These are phyloP conservation scores for Passer montanus DNA, from an alignment of 2,113 vertebrate genomes.

Conservation along the genomic window DNA sequence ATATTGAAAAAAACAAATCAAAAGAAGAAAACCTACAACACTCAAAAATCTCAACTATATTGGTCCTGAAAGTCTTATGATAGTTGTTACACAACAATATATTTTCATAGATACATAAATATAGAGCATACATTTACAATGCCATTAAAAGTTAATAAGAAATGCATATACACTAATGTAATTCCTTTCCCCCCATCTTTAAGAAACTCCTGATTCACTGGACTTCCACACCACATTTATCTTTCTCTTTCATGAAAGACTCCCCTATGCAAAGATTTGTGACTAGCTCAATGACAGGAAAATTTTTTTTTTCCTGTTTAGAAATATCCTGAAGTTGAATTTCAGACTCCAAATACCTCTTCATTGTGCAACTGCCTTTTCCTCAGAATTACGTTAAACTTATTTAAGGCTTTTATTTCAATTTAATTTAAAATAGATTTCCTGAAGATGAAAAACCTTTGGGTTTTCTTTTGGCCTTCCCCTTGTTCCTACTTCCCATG, in stretches of 20 bases:
- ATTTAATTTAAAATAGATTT: conserved; percentile 28
- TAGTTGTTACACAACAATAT: background rate
- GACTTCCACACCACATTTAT: background rate
- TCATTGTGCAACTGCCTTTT: background rate
- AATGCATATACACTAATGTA: background rate
- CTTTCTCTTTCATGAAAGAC: background rate
- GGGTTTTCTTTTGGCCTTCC: background rate
- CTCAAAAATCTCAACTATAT: background rate
- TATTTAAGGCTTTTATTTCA: background rate
- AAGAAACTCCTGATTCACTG: background rate
- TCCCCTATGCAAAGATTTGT: background rate
- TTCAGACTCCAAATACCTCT: background rate
- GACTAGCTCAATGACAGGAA: background rate
- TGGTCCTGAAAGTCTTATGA: background rate
- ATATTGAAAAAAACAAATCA: background rate
- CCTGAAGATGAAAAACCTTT: background rate
- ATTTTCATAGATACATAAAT: background rate
- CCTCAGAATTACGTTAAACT: background rate
- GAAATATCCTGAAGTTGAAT: background rate
- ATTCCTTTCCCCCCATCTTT: background rate
- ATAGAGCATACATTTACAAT: background rate
- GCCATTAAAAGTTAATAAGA: background rate
- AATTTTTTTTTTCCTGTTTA: conserved; percentile 7
- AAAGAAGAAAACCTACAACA: background rate
- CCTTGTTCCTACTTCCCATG: background rate